phyloP scores from a whole-genome alignment of 2,113 vertebrate genomes.

The Erythrocercus mccallii region DNA sequence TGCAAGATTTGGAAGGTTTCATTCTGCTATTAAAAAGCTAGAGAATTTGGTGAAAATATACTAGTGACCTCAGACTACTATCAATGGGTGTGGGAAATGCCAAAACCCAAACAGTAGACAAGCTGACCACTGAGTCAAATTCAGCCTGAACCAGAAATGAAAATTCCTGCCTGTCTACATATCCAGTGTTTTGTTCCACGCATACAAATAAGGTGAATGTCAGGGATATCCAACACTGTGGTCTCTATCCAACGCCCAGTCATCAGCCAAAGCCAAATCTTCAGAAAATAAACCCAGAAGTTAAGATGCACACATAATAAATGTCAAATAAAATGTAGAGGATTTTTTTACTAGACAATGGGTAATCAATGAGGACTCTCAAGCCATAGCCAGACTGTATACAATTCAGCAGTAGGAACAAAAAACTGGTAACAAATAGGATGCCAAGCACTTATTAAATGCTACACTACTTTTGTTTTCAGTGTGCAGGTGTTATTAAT shows the following conservation, averaged over 20 bases:
- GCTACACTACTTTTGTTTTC: background rate
- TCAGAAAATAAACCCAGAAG: background rate
- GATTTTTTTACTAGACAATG: background rate
- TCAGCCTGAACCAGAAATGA: background rate
- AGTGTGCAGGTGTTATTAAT: background rate
- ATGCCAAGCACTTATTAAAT: background rate
- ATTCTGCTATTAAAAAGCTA: background rate
- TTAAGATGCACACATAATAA: background rate
- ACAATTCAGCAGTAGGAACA: background rate
- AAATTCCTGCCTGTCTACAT: background rate
- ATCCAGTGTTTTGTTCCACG: background rate
- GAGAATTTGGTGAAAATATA: background rate
- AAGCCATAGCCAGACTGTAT: background rate
- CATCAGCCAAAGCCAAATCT: background rate
- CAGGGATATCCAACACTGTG: background rate
- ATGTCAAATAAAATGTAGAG: background rate
- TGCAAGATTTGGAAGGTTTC: background rate
- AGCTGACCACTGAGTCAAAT: background rate
- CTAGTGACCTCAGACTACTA: background rate
- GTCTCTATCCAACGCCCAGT: background rate
- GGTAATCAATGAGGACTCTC: background rate
- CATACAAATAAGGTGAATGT: background rate
- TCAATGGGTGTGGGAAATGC: background rate
- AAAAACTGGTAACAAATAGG: background rate
- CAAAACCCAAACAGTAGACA: background rate